Base-by-base conservation (phyloP, 2,888 invertebrate species). In the Dinocampus coccinellae region DNA sequence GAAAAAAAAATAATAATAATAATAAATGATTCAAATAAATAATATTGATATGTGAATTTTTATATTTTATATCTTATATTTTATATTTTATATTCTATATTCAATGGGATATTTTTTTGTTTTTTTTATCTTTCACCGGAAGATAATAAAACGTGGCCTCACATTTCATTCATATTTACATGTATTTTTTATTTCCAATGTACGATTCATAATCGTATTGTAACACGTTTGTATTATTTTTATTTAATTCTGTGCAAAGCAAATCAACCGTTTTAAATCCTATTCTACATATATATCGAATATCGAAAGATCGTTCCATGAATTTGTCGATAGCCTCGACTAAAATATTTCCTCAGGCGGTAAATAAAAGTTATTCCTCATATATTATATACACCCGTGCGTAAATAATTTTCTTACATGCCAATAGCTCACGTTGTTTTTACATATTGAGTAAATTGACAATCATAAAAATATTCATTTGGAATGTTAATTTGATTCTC, bases 371-470 rank as follows among this genome's bases (percentile, higher is more conserved):
- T 58, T 13, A 33, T 16, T 29, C 10, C 33, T 16, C 13, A 58
- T 13, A 58, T 16, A 33, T 33, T 33, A 29, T 33, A 29, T 16
- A 58, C 58, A 16, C 33, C 33, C 16, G 29, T 22, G 58, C 20
- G 29, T 33, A 29, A 58, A 9, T 33, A 33, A 16, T 33, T 26
- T 58, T 33, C 16, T n/a, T 58, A 33, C 58, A 58, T 47, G 58
- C 24, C 57, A 26, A 57, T 26, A 57, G 29, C 29, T 26, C n/a
- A 13, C 29, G n/a, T 57, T n/a, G 57, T 57, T 16, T n/a, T n/a
- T 58, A 58, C 58, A 58, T 58, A 58, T 58, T 58, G 29, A 58
- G 33, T 20, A 58, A 58, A 58, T 58, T 58, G 33, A 58, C 29
- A 33, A 10, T 34, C 33, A 33, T 58, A 26, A 26, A 58, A 9